Base-by-base conservation (phyloP, 2,797 vertebrate genomes). In the Melopsittacus undulatus region DNA sequence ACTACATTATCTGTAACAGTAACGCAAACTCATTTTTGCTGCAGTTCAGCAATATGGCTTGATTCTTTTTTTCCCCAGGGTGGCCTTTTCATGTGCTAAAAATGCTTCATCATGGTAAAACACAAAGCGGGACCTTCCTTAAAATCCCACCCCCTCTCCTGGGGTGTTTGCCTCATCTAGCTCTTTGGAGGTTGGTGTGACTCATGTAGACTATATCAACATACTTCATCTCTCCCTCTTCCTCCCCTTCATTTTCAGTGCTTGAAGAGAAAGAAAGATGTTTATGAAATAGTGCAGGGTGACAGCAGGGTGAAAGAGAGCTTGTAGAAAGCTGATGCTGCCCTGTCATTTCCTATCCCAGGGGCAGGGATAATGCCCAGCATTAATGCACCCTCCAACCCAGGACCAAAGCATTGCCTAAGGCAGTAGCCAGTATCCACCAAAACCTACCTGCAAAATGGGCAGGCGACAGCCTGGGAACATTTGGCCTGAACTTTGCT, bases 91-190 rank as follows among this genome's bases (percentile, higher is more conserved):
- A 73, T 17, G 5, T 36, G 29, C 68, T 84, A 90, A 79, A 85
- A 90, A 89, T 78, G 64, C 84, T 62, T 75, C 86, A 57, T 92
- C 42, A 6, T 92, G 63, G 61, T 79, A 89, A 93, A 93, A 87
- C 40, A 83, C n/a, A 87, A 91, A 89, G 29, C 15, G 62, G 5
- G 70, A 46, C 70, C 48, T 74, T 69, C 72, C 73, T 67, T 54
- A 51, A 68, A 89, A 87, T 89, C 88, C 80, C 68, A 70, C 73
- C 67, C 49, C 73, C 18, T 81, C 95, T 95, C 92, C 67, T 84
- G 94, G 91, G 90, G 54, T 42, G 52, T 74, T 78, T 92, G 75
- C 77, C 63, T 77, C 90, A 92, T 73, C 72, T 77, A 75, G 0
- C 40, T 22, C 70, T 61, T 91, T 23, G 32, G 67, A 54, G 10